Conservation (phyloP, 2,797 vertebrate genomes). For the Tapirus indicus region DNA sequence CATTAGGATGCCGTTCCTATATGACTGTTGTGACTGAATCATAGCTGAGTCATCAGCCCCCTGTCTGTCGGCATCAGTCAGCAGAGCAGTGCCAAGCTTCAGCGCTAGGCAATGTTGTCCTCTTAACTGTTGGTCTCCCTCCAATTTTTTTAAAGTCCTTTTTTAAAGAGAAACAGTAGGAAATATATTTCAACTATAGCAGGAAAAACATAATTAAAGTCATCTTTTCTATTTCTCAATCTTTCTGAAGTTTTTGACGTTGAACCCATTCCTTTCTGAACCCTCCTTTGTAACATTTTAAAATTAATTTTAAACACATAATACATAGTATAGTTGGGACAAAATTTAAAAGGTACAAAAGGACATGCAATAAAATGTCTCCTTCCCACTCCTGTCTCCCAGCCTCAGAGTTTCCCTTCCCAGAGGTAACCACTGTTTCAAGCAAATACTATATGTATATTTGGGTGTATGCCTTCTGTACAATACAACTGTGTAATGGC, state of each 20-base stretch:
- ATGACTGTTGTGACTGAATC: neutral
- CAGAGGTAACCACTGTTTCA: neutral
- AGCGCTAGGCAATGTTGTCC: neutral
- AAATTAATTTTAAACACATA: neutral
- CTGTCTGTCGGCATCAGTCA: neutral
- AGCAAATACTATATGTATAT: neutral
- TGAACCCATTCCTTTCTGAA: slow-evolving; percentile 14
- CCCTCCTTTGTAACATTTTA: neutral
- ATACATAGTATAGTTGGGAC: neutral
- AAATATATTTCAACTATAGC: neutral
- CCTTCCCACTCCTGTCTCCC: neutral
- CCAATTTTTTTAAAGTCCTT: neutral
- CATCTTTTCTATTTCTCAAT: neutral
- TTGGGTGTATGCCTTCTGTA: neutral
- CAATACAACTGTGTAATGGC: neutral
- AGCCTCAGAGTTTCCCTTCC: neutral
- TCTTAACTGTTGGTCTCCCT: neutral
- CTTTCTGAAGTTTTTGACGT: neutral
- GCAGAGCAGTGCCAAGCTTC: neutral
- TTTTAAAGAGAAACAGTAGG: slow-evolving; percentile 19
- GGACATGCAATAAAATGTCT: neutral
- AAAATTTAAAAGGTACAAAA: slow-evolving; percentile 3
- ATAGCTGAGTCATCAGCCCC: neutral
- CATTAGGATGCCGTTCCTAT: neutral
- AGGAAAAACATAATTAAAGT: neutral